Conservation (phyloP, 2,888 invertebrate genomes). For the Pollenia angustigena region DNA sequence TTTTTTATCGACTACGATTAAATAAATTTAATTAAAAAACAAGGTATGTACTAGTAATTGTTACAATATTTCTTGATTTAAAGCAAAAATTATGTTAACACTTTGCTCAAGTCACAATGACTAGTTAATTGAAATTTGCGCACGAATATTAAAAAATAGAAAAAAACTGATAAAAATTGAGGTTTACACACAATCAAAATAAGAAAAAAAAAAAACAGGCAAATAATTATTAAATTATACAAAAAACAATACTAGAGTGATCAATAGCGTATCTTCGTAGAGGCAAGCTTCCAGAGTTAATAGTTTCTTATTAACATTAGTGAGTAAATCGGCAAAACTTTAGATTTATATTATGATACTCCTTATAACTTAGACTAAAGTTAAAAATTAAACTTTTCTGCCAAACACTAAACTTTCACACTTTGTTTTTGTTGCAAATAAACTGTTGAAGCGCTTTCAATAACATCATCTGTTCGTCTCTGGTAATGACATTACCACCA, state of each 20-base stretch:
- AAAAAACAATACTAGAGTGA: neutral
- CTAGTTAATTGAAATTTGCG: too few species aligned
- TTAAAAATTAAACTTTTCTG: too few species aligned
- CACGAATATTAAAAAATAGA: neutral
- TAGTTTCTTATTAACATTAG: too few species aligned
- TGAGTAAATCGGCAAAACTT: too few species aligned
- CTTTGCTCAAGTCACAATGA: too few species aligned
- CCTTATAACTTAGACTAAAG: constrained; percentile 5
- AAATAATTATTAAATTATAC: constrained; percentile 29
- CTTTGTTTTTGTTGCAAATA: neutral
- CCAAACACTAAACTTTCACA: too few species aligned
- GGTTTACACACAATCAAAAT: neutral
- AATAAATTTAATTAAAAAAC: neutral
- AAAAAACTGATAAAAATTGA: neutral
- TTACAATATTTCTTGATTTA: neutral
- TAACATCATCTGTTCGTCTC: neutral
- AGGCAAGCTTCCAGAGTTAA: too few species aligned
- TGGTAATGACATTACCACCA: constrained; percentile 41
- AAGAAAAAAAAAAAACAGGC: neutral
- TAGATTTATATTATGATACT: too few species aligned
- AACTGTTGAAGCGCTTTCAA: neutral
- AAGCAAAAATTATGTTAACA: too few species aligned
- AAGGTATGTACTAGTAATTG: neutral
- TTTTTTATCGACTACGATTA: neutral
- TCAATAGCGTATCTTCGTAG: too few species aligned